Evolutionary conservation across 2,113 vertebrate genomes (phyloP).

Genomic region (Brachyhypopomus gauderio): DNA sequence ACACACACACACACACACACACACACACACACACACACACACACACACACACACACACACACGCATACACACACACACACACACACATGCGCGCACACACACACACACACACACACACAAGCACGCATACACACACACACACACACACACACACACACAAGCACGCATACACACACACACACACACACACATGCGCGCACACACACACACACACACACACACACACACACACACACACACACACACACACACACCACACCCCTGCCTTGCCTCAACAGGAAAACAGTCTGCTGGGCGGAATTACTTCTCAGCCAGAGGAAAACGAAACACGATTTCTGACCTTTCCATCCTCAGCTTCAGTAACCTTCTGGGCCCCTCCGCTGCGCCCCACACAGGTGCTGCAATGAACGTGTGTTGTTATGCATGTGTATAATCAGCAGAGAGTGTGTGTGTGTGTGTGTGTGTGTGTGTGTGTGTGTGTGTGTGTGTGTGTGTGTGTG

Average conservation of each 20-base stretch:
- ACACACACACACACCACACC: conserved; percentile 36
- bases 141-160: too few relatives aligned
- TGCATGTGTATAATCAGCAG: conserved; percentile 39
- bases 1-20: too few relatives aligned
- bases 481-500: conserved; percentile 39
- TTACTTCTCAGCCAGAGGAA: conserved; percentile 74
- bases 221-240: too few relatives aligned
- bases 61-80: too few relatives aligned
- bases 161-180: too few relatives aligned
- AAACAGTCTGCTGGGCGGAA: conserved; percentile 76
- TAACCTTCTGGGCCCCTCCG: conserved; percentile 74
- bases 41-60: too few relatives aligned
- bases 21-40: too few relatives aligned
- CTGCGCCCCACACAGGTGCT: conserved; percentile 48
- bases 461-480: conserved; percentile 36
- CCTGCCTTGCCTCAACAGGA: conserved; percentile 63
- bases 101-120: too few relatives aligned
- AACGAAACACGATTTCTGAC: conserved; percentile 81
- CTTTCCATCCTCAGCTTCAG: conserved; percentile 78
- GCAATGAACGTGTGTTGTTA: conserved; percentile 49
- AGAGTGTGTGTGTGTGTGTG: conserved; percentile 54
- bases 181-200: too few relatives aligned
- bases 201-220: too few relatives aligned
- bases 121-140: too few relatives aligned
- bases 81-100: too few relatives aligned